Conservation (phyloP, 2,888 invertebrate species). For the Hyposoter didymator region DNA sequence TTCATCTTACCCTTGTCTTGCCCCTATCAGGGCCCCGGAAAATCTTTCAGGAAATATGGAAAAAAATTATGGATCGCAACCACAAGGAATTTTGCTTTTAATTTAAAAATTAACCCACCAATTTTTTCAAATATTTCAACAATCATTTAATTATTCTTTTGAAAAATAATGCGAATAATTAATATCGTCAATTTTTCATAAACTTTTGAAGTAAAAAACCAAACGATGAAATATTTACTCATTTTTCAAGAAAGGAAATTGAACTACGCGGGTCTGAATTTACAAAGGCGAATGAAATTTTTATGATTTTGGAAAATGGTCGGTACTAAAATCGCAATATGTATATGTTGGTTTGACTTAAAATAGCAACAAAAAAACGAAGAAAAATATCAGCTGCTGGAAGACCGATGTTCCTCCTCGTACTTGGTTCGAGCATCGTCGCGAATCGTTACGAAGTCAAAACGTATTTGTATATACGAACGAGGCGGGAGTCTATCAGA, state of each 20-base stretch:
- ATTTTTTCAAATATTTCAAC: not conserved
- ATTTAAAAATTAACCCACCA: not conserved
- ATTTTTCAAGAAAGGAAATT: not conserved
- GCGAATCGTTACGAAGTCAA: conserved; percentile 20
- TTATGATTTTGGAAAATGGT: not conserved
- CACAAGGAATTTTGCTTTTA: not conserved
- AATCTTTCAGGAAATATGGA: conserved; percentile 13
- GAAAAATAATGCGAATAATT: not conserved
- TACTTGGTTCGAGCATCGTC: not conserved
- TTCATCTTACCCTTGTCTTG: not conserved
- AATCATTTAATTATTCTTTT: not conserved
- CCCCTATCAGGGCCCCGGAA: not conserved
- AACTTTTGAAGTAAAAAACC: not conserved
- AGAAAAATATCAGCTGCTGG: conserved; percentile 47
- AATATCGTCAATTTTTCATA: not conserved
- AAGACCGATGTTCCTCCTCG: not conserved
- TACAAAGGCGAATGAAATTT: not conserved
- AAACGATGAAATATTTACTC: not conserved
- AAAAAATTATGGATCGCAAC: conserved; percentile 13
- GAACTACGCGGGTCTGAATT: not conserved
- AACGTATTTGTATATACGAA: conserved; percentile 10
- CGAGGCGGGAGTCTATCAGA: conserved; percentile 27
- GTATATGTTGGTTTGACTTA: not conserved
- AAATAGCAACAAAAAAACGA: not conserved
- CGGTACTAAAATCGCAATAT: not conserved